These are phyloP conservation scores for Fragum sueziense DNA, from an alignment of 2,888 invertebrate genomes.

Conservation along the genomic window DNA sequence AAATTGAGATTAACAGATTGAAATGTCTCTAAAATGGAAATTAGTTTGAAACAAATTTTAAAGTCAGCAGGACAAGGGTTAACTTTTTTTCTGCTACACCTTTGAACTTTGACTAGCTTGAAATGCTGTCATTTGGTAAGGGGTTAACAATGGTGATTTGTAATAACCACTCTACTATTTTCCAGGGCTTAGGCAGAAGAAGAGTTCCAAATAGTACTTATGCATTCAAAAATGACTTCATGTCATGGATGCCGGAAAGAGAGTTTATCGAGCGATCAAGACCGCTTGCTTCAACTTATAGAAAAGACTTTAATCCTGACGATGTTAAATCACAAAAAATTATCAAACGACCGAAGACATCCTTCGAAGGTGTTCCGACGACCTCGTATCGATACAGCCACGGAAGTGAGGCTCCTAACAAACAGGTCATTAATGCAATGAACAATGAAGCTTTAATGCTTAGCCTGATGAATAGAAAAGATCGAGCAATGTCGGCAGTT, in stretches of 20 bases:
- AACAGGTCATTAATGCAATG: constrained; percentile 69
- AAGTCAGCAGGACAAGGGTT: no score
- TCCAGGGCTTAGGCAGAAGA: constrained; percentile 77
- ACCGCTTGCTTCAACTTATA: constrained; percentile 75
- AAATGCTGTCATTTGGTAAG: no score
- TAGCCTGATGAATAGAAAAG: constrained; percentile 66
- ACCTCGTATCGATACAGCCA: constrained; percentile 79
- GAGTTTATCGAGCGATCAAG: constrained; percentile 64
- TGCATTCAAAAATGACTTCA: constrained; percentile 72
- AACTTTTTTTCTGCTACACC: no score
- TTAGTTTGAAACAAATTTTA: no score
- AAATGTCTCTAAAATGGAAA: no score
- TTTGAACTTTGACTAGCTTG: no score
- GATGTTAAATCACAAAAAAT: constrained; percentile 65
- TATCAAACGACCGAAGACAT: constrained; percentile 73
- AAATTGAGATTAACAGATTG: no score
- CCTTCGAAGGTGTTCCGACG: constrained; percentile 72
- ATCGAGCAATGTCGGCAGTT: constrained; percentile 66
- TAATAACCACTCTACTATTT: no score
- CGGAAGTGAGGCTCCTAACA: constrained; percentile 73
- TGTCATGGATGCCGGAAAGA: constrained; percentile 77
- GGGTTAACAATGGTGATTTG: no score
- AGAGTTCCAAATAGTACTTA: constrained; percentile 71
- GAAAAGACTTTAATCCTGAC: constrained; percentile 67
- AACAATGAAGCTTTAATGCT: constrained; percentile 72